phyloP scores from a whole-genome alignment of 2,888 invertebrate species.

The Noctua janthe region DNA sequence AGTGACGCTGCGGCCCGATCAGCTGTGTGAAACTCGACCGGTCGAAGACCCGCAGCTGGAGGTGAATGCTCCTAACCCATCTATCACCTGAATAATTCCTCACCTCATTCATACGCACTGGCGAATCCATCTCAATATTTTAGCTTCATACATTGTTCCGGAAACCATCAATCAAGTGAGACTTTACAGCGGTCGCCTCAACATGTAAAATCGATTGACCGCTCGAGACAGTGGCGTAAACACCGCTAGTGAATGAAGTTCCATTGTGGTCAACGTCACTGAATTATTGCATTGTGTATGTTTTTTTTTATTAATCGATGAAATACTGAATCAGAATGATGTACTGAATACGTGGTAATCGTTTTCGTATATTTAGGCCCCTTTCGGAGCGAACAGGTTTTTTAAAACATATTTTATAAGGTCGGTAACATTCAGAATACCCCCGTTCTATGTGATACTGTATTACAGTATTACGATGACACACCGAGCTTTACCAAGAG shows the following conservation, averaged over 20 bases:
- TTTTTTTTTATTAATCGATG: too few relatives aligned
- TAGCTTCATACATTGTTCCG: slow-evolving; percentile 79
- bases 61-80: slow-evolving; percentile 82
- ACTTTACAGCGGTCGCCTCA: slow-evolving; percentile 58
- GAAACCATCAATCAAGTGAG: slow-evolving; percentile 80
- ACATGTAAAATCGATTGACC: slow-evolving; percentile 72
- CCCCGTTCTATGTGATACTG: neutral
- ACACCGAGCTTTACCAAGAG: slow-evolving; percentile 31
- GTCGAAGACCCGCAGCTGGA: slow-evolving; percentile 82
- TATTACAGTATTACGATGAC: slow-evolving; percentile 55
- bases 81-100: slow-evolving; percentile 86
- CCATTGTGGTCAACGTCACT: slow-evolving; percentile 45
- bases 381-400: too few relatives aligned
- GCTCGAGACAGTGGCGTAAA: slow-evolving; percentile 59
- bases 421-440: too few relatives aligned
- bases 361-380: too few relatives aligned
- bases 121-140: slow-evolving; percentile 87
- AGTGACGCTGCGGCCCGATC: slow-evolving; percentile 77
- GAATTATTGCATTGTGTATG: slow-evolving; percentile 25
- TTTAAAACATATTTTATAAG: too few relatives aligned
- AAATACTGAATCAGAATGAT: too few relatives aligned
- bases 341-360: too few relatives aligned
- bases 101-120: slow-evolving; percentile 85
- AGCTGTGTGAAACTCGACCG: slow-evolving; percentile 88
- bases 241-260: slow-evolving; percentile 71